These are phyloP conservation scores for Macaria liturata DNA, from an alignment of 2,888 invertebrate species.

Conservation along the genomic window DNA sequence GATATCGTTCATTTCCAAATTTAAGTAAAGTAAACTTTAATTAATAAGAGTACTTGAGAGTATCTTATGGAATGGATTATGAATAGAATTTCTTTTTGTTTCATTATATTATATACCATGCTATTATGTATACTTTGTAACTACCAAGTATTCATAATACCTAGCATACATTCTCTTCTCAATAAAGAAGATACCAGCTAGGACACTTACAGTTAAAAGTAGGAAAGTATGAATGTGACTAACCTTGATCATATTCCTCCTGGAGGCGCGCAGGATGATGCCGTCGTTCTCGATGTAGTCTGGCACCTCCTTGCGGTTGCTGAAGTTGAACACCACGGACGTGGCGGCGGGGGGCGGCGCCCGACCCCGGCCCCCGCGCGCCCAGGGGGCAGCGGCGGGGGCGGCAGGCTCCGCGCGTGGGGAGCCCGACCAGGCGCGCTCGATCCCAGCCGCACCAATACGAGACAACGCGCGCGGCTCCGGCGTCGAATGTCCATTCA, in stretches of 20 bases:
- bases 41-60: too few species aligned
- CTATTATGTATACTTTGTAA: too few species aligned
- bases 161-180: too few species aligned
- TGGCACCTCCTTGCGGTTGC: slow-evolving; percentile 92
- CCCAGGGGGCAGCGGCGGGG: slow-evolving; percentile 37
- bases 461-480: slow-evolving; percentile 64
- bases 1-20: too few species aligned
- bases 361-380: slow-evolving; percentile 35
- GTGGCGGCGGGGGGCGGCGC: slow-evolving; percentile 75
- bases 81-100: too few species aligned
- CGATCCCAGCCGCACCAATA: slow-evolving; percentile 60
- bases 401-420: slow-evolving; percentile 35
- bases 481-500: slow-evolving; percentile 62
- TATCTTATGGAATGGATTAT: too few species aligned
- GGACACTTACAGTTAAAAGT: too few species aligned
- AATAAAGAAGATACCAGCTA: too few species aligned
- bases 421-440: slow-evolving; percentile 65
- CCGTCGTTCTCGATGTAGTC: slow-evolving; percentile 97
- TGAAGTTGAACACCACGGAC: slow-evolving; percentile 94
- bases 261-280: slow-evolving; percentile 86
- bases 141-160: too few species aligned
- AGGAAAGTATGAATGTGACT: slow-evolving; percentile 47
- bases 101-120: too few species aligned
- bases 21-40: too few species aligned
- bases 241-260: slow-evolving; percentile 89